Conservation (phyloP, 2,113 vertebrate genomes). For the Paradoxurus hermaphroditus region DNA sequence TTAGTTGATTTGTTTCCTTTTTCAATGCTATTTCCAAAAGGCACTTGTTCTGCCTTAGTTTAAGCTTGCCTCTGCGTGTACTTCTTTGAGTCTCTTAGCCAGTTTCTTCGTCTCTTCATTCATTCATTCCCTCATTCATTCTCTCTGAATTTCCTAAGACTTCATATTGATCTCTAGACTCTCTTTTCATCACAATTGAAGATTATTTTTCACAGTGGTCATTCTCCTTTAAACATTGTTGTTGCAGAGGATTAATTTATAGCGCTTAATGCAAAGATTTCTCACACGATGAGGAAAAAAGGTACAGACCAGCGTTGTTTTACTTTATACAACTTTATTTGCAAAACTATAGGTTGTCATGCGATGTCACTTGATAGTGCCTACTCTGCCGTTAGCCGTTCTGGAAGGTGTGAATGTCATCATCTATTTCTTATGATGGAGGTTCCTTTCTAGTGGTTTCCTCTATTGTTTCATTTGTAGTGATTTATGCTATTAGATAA, state of each 20-base stretch:
- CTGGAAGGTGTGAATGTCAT: conserved; percentile 4
- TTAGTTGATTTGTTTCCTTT: not conserved
- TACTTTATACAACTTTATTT: not conserved
- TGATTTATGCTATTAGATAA: conserved; percentile 63
- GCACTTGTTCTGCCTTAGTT: not conserved
- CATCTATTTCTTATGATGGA: conserved; percentile 26
- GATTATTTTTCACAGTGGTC: not conserved
- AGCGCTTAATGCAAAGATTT: not conserved
- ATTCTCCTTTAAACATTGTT: not conserved
- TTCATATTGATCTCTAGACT: not conserved
- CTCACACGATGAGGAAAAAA: not conserved
- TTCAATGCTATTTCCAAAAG: not conserved
- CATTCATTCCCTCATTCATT: not conserved
- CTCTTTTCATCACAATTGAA: not conserved
- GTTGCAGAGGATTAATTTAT: not conserved
- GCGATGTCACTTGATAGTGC: not conserved
- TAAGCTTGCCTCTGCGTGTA: not conserved
- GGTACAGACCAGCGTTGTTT: not conserved
- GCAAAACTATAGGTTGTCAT: not conserved
- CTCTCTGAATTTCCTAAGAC: not conserved
- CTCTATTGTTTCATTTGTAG: conserved; percentile 40
- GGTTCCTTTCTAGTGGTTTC: conserved; percentile 47
- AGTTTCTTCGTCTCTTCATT: not conserved
- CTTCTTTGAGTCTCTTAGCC: not conserved
- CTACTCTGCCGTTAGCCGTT: not conserved